Evolutionary conservation across 2,113 vertebrate species (phyloP).

Genomic region (Sinocyclocheilus rhinocerous): DNA sequence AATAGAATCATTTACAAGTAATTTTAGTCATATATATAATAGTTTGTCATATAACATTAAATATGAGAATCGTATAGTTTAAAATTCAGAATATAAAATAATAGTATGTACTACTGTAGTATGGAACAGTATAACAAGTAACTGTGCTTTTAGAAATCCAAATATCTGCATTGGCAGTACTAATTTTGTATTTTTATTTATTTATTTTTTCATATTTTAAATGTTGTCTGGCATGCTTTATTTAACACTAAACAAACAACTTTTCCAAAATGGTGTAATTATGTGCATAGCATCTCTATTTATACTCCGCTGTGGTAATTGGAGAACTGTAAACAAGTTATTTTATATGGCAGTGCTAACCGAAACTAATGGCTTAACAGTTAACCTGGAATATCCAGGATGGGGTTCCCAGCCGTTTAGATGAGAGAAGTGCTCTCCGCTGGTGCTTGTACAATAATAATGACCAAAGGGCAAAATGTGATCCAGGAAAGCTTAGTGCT

Average conservation of each 20-base stretch:
- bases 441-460: not conserved
- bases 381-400: not conserved
- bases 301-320: conserved; percentile 26
- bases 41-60: not conserved
- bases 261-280: conserved; percentile 16
- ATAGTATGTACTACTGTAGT: not conserved
- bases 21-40: too few species aligned
- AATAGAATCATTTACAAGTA: too few species aligned
- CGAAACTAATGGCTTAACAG: not conserved
- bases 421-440: not conserved
- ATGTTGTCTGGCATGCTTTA: not conserved
- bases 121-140: not conserved
- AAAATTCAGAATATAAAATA: not conserved
- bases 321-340: conserved; percentile 27
- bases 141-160: not conserved
- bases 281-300: conserved; percentile 10
- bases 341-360: conserved; percentile 6
- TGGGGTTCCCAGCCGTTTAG: not conserved
- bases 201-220: not conserved
- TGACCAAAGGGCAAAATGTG: conserved; percentile 14
- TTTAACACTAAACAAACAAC: not conserved
- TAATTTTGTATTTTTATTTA: not conserved
- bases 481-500: conserved; percentile 6
- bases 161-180: too few species aligned
- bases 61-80: not conserved